Percentiles rank a stretch among this genome's conserved stretches.
Evolutionary conservation across 2,113 vertebrate species (phyloP).

Genomic region (Oenanthe oenanthe): DNA sequence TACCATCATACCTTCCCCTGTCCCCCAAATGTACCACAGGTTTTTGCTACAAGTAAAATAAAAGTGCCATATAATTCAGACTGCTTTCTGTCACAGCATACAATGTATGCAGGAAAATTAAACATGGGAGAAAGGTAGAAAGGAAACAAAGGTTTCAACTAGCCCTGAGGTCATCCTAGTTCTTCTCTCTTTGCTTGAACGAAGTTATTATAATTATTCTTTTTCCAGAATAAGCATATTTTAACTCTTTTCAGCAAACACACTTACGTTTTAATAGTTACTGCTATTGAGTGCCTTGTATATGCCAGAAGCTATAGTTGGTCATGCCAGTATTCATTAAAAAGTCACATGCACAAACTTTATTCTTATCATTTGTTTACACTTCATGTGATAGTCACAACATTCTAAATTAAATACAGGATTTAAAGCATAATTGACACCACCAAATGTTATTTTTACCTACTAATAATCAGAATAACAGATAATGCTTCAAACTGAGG

Average conservation of each 20-base stretch:
- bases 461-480: neutral
- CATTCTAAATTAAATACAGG: neutral
- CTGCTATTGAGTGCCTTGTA: neutral
- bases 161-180: conserved; percentile 51
- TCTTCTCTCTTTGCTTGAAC: conserved; percentile 3
- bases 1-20: neutral
- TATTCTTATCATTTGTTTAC: neutral
- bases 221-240: conserved; percentile 50
- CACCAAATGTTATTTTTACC: neutral
- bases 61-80: conserved; percentile 36
- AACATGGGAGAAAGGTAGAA: conserved; percentile 48
- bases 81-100: neutral
- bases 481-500: neutral
- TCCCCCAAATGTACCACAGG: rapidly evolving
- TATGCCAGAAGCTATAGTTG: neutral
- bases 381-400: neutral
- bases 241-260: conserved; percentile 37
- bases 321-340: neutral
- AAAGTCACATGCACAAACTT: neutral
- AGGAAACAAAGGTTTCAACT: conserved; percentile 46
- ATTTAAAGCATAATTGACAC: neutral
- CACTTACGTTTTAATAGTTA: conserved; percentile 30
- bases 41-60: neutral
- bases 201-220: conserved; percentile 41
- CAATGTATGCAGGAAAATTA: conserved; percentile 52